Percentiles rank a stretch among this genome's conserved stretches.
Evolutionary conservation across 2,888 invertebrate genomes (phyloP).

Genomic region (Habroteleia sp.): DNA sequence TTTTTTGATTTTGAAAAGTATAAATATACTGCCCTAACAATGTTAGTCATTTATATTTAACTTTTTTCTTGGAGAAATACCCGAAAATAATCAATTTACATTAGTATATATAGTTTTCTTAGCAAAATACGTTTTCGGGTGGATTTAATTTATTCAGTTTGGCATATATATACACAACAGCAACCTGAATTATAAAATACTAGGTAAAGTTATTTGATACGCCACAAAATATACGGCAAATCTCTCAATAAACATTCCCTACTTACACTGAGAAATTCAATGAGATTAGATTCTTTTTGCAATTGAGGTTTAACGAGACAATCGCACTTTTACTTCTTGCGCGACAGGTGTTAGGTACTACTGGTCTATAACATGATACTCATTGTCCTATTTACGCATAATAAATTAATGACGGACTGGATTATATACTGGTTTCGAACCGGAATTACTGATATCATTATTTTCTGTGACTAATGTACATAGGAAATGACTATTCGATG

Average conservation of each 20-base stretch:
- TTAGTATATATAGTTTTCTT: no score
- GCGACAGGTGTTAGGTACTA: conserved; percentile 14
- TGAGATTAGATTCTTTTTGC: conserved; percentile 45
- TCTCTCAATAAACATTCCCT: conserved; percentile 15
- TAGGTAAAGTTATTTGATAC: conserved; percentile 14
- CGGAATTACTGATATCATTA: conserved; percentile 23
- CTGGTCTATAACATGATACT: conserved; percentile 25
- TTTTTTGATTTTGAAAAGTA: no score
- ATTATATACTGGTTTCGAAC: conserved; percentile 48
- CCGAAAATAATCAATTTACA: no score
- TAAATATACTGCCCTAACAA: no score
- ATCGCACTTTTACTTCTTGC: conserved; percentile 39
- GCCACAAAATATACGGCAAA: conserved; percentile 3
- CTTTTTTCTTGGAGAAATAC: no score
- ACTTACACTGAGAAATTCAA: conserved; percentile 25
- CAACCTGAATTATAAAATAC: no score
- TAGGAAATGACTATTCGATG: conserved; percentile 22
- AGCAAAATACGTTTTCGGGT: no score
- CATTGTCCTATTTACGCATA: conserved; percentile 42
- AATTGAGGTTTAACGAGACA: conserved; percentile 28
- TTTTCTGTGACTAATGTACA: conserved; percentile 26
- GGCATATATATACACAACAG: no score
- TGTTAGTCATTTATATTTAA: no score
- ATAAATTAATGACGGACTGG: conserved; percentile 32
- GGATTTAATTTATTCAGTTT: no score